These are phyloP conservation scores for Anniella stebbinsi DNA, from an alignment of 2,797 vertebrate species.

Conservation along the genomic window DNA sequence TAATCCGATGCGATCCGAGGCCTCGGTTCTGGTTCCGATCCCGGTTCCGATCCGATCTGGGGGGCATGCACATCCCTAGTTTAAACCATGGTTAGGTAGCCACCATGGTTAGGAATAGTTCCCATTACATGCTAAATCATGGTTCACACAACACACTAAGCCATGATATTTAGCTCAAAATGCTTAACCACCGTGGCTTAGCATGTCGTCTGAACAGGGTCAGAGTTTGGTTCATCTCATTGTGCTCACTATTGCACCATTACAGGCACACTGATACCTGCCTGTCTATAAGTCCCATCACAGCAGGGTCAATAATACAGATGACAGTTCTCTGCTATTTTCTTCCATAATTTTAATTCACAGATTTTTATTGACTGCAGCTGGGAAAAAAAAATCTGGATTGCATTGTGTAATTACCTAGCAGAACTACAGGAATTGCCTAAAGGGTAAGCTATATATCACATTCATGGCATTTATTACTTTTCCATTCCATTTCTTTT, in stretches of 20 bases:
- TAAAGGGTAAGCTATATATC: conserved; percentile 62
- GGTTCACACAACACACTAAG: too few species aligned
- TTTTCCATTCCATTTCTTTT: conserved; percentile 53
- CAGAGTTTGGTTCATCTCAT: not conserved
- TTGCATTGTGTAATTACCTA: conserved; percentile 67
- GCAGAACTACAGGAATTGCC: conserved; percentile 54
- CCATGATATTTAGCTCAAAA: too few species aligned
- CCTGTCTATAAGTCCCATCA: not conserved
- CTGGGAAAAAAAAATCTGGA: conserved; percentile 36
- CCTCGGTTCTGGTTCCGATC: too few species aligned
- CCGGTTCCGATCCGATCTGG: too few species aligned
- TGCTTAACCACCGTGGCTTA: too few species aligned
- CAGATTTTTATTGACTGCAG: conserved; percentile 28
- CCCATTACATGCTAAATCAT: too few species aligned
- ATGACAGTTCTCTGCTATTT: not conserved
- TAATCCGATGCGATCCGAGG: too few species aligned
- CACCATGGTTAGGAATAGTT: too few species aligned
- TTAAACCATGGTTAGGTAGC: too few species aligned
- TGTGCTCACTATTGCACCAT: not conserved
- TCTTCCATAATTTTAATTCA: conserved; percentile 39
- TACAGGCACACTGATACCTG: not conserved
- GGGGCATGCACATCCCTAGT: too few species aligned
- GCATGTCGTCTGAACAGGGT: too few species aligned
- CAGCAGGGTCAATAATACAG: rapidly evolving
- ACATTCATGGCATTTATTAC: conserved; percentile 55